Conservation (phyloP, 1,140 invertebrate species). For the Oncopodura yosiiana region DNA sequence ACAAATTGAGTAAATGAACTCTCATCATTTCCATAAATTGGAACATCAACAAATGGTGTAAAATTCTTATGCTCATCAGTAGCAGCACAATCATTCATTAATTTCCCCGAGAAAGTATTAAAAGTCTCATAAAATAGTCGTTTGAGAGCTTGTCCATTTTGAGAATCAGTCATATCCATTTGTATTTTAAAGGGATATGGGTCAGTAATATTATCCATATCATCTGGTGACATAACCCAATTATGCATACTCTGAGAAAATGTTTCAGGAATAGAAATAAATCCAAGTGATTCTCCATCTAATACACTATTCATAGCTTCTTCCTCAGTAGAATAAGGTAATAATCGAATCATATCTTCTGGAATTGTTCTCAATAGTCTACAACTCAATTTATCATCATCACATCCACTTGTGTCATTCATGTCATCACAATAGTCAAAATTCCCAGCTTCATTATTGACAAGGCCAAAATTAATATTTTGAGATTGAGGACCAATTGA, state of each 20-base stretch:
- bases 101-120: neutral
- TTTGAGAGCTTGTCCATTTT: constrained; percentile 13
- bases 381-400: constrained; percentile 5
- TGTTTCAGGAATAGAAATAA: constrained; percentile 40
- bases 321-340: constrained; percentile 21
- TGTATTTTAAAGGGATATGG: constrained; percentile 39
- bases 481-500: neutral
- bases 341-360: neutral
- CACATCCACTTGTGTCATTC: neutral
- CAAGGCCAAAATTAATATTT: neutral
- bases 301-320: constrained; percentile 38
- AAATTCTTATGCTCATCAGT: neutral
- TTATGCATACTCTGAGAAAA: constrained; percentile 40
- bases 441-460: constrained; percentile 3
- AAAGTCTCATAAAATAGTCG: constrained; percentile 3
- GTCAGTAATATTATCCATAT: constrained; percentile 39
- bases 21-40: constrained; percentile 57
- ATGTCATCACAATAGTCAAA: neutral
- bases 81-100: constrained; percentile 12
- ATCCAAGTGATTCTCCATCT: constrained; percentile 42
- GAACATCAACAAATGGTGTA: constrained; percentile 46
- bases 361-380: neutral
- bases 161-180: constrained; percentile 25
- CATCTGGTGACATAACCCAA: constrained; percentile 32
- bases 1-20: constrained; percentile 60